These are phyloP conservation scores for Origma solitaria DNA, from an alignment of 2,113 vertebrate genomes.

Conservation along the genomic window DNA sequence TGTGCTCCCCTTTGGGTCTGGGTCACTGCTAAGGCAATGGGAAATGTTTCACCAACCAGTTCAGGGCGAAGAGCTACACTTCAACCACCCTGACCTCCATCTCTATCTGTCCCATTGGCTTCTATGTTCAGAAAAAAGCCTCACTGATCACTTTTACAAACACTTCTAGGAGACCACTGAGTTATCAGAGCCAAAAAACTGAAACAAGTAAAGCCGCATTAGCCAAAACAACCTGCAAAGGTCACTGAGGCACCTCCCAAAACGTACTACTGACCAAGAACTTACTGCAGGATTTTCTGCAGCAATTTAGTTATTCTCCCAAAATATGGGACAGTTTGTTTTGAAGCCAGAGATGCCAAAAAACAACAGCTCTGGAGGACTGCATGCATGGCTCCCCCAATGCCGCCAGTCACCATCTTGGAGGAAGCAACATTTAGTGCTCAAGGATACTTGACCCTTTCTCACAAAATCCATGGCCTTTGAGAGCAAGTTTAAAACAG, in stretches of 20 bases:
- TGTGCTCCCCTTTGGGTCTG: background rate
- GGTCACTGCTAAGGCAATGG: background rate
- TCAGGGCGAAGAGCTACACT: background rate
- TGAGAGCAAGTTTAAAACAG: background rate
- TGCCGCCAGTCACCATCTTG: background rate
- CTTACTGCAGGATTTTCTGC: background rate
- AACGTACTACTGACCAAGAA: accelerated
- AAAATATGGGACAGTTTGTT: background rate
- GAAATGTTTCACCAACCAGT: background rate
- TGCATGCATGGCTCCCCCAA: accelerated
- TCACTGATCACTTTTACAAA: background rate
- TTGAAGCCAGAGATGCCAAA: background rate
- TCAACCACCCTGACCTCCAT: accelerated
- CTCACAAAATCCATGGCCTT: background rate
- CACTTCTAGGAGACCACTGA: background rate
- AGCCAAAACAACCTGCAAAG: background rate
- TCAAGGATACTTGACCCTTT: background rate
- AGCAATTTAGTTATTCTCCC: background rate
- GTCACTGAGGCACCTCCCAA: background rate
- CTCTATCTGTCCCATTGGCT: background rate
- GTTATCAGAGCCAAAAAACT: background rate
- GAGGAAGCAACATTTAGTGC: background rate
- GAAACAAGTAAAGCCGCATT: background rate
- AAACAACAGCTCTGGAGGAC: background rate
- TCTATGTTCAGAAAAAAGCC: background rate